phyloP scores from a whole-genome alignment of 1,140 invertebrate species.

The Gonioctena quinquepunctata region DNA sequence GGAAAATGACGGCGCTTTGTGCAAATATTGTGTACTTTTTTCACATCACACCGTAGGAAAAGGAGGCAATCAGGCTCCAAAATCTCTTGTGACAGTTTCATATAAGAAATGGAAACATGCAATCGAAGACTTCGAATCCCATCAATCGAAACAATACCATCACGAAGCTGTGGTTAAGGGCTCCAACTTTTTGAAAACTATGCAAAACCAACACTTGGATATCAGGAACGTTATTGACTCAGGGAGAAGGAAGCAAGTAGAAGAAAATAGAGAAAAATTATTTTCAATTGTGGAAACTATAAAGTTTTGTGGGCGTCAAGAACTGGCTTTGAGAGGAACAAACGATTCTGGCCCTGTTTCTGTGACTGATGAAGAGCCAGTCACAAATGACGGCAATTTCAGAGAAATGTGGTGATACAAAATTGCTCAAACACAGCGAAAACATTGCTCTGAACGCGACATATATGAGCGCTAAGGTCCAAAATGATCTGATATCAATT shows the following conservation, averaged over 20 bases:
- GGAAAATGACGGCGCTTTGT: not conserved
- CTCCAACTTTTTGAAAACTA: not conserved
- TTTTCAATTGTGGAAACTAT: constrained; percentile 14
- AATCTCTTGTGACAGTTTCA: not conserved
- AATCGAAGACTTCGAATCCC: not conserved
- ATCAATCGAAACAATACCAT: constrained; percentile 3
- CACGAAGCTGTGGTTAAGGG: not conserved
- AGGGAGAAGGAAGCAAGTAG: not conserved
- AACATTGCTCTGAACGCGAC: not conserved
- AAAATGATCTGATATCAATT: constrained; percentile 20
- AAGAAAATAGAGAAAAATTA: constrained; percentile 14
- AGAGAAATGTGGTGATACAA: constrained; percentile 14
- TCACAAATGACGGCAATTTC: constrained; percentile 19
- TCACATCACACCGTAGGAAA: not conserved
- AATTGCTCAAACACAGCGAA: not conserved
- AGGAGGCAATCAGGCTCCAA: not conserved
- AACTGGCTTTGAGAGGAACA: constrained; percentile 8
- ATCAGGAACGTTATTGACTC: not conserved
- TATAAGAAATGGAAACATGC: constrained; percentile 12
- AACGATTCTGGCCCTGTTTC: not conserved
- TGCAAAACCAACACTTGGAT: not conserved
- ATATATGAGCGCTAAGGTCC: not conserved
- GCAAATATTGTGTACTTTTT: constrained; percentile 18
- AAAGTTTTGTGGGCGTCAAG: constrained; percentile 18
- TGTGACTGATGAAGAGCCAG: not conserved